Evolutionary conservation across 2,888 invertebrate species (phyloP).

Genomic region (Tipula confusa): DNA sequence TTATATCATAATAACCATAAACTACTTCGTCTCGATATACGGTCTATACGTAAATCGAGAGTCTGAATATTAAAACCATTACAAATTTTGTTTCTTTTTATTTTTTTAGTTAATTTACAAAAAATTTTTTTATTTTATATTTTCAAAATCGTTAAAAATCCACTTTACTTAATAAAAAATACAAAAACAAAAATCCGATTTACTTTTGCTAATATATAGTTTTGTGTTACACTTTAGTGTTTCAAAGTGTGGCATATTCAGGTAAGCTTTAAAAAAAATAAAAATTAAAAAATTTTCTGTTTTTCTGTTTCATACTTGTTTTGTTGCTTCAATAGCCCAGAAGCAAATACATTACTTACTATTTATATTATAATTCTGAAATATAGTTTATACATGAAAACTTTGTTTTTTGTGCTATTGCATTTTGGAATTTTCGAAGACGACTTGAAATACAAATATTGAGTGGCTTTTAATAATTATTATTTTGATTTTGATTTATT

Average conservation of each 20-base stretch:
- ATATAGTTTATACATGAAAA: neutral
- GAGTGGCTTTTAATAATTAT: constrained; percentile 20
- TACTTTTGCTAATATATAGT: constrained; percentile 42
- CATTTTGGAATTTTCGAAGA: neutral
- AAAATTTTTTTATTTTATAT: neutral
- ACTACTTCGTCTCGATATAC: neutral
- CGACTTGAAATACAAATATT: neutral
- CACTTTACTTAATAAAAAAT: constrained; percentile 4
- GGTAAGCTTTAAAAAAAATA: constrained; percentile 65
- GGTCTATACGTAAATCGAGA: neutral
- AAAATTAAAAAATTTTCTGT: constrained; percentile 25
- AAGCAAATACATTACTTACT: neutral
- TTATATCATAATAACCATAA: neutral
- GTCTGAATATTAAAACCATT: neutral
- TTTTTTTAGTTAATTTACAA: constrained; percentile 5
- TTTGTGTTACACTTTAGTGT: constrained; percentile 63
- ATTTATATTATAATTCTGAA: neutral
- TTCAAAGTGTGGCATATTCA: constrained; percentile 94
- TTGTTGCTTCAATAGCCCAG: constrained; percentile 20
- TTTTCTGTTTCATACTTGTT: constrained; percentile 26
- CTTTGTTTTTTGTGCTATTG: neutral
- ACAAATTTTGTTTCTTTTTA: neutral
- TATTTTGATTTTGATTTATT: neutral
- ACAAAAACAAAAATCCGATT: neutral
- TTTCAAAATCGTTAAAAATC: constrained; percentile 13